Conservation (phyloP, 2,113 vertebrate species). For the Tyrannus savana region DNA sequence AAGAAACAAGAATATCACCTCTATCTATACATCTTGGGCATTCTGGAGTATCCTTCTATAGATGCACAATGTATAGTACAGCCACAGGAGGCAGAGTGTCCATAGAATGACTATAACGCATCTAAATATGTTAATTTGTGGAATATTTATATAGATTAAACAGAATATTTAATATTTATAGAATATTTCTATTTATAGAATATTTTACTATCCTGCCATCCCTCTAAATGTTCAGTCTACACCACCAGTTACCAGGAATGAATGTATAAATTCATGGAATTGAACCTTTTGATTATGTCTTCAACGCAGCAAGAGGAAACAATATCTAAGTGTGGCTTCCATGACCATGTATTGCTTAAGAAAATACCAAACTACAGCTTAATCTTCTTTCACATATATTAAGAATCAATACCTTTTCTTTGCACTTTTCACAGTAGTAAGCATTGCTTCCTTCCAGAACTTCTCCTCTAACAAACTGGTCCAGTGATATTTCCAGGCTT, state of each 20-base stretch:
- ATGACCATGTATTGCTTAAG: background rate
- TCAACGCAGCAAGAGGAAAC: background rate
- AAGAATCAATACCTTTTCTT: constrained; percentile 87
- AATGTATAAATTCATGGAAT: background rate
- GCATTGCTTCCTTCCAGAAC: constrained; percentile 98
- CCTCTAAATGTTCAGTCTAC: background rate
- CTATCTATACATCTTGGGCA: background rate
- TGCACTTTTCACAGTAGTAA: constrained; percentile 99
- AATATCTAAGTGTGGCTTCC: background rate
- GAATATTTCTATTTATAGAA: background rate
- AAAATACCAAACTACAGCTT: background rate
- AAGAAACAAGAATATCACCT: constrained; percentile 50
- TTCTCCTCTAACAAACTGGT: constrained; percentile 98
- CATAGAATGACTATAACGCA: background rate
- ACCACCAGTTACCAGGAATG: background rate
- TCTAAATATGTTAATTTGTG: background rate
- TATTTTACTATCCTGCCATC: background rate
- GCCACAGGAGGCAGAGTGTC: accelerated
- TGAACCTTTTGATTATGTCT: background rate
- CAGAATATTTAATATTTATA: background rate
- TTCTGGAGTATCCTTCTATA: background rate
- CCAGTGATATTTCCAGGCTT: constrained; percentile 96
- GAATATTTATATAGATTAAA: background rate
- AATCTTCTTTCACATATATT: background rate
- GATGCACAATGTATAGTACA: background rate